Base-by-base conservation (phyloP, 2,888 invertebrate genomes). In the Troglohyphantes excavatus region DNA sequence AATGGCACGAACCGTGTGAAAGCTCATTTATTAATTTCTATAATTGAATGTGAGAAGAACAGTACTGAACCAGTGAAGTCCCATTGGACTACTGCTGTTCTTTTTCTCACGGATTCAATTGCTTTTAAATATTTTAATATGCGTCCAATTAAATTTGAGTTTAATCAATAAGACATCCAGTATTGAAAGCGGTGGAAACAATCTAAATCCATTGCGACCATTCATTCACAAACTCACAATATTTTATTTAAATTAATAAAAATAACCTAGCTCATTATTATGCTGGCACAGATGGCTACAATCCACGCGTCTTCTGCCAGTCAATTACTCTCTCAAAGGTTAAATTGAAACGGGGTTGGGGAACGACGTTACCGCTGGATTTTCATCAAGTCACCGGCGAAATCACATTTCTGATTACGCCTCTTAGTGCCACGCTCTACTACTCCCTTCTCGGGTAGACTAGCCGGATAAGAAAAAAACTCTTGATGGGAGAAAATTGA, bases 321-420 rank as follows among this genome's bases (percentile, higher is more conserved):
- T 72, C 46, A 72, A 72, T 72, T 21, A 72, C 26, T 3, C 21
- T 26, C 23, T 5, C 13, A n/a, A n/a, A 23, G 26, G 0, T 9
- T 11, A 70, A 43, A 72, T 72, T 43, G 26, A 46, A 21, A 72
- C 23, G 46, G 21, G 23, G 21, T 59, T n/a, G n/a, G 13, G 33
- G 2, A 9, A 29, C 17, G 29, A 7, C 68, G n/a, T 46, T 23
- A 46, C n/a, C 26, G 21, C 2, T 13, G 26, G 23, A 72, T 46
- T 72, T 26, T 72, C 72, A 72, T 72, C 43, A 72, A 72, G 29
- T 19, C 46, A 6, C 70, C 11, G 43, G 23, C 23, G 23, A 29
- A 39, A 29, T 63, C 76, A 5, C 39, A 26, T 61, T 78, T 63
- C 39, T 78, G 76, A 78, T 78, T 78, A 63, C 63, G 61, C 33